A percentile compares a stretch with the other conserved stretches of the same genome.
Evolutionary conservation across 2,797 vertebrate genomes (phyloP).

Genomic region (Meriones psammophilus): DNA sequence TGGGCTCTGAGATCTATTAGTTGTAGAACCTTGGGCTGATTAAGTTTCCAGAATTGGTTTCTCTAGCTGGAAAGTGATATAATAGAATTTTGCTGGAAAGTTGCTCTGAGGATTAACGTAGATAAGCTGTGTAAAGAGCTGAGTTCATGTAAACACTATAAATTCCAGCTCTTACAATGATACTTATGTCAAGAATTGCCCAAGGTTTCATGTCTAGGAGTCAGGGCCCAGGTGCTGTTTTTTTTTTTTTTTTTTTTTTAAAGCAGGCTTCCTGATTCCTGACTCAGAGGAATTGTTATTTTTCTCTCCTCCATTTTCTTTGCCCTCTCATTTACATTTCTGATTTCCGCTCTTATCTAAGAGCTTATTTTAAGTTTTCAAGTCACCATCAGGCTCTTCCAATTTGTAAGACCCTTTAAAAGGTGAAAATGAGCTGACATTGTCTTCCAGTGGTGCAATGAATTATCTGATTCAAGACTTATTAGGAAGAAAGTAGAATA

Average conservation of each 20-base stretch:
- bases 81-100: constrained; percentile 39
- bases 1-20: background rate
- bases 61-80: background rate
- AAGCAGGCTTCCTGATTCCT: background rate
- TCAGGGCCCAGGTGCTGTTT: background rate
- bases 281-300: background rate
- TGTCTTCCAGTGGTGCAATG: background rate
- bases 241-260: constrained; percentile 22
- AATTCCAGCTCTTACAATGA: background rate
- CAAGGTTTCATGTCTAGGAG: background rate
- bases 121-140: background rate
- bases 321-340: background rate
- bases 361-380: constrained; percentile 31
- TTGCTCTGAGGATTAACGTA: constrained; percentile 23
- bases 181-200: background rate
- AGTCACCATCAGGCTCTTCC: background rate
- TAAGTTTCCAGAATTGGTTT: constrained; percentile 46
- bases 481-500: background rate
- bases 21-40: constrained; percentile 10
- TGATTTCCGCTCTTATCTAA: background rate
- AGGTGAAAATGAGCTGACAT: background rate
- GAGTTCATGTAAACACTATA: background rate
- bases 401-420: background rate
- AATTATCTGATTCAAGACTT: background rate
- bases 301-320: background rate